A percentile compares a stretch with the other conserved stretches of the same genome.
Conservation (phyloP, 2,888 invertebrate species). For the Notocelia uddmanniana region DNA sequence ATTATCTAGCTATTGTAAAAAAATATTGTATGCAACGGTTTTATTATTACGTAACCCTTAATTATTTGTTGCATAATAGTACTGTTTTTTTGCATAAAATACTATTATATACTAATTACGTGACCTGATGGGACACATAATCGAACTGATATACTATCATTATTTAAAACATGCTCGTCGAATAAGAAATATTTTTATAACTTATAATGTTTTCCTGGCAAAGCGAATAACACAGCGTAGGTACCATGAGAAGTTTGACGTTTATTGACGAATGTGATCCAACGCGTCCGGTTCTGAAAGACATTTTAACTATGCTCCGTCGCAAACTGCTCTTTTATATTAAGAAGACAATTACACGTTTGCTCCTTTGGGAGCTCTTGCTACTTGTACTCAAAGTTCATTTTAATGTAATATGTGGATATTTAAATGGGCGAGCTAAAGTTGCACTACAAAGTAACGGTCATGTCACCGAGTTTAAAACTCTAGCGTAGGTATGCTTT, state of each 20-base stretch:
- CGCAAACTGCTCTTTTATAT: constrained; percentile 19
- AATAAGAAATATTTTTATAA: not conserved
- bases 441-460: constrained; percentile 36
- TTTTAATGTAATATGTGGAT: constrained; percentile 11
- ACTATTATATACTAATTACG: too few species aligned
- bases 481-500: constrained; percentile 12
- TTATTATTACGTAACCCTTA: too few species aligned
- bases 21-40: too few species aligned
- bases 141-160: too few species aligned
- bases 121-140: too few species aligned
- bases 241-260: constrained; percentile 22
- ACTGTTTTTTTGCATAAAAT: too few species aligned
- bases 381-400: constrained; percentile 13
- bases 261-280: constrained; percentile 20
- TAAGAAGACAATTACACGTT: not conserved
- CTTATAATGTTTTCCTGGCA: not conserved
- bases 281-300: constrained; percentile 9
- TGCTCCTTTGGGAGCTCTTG: not conserved
- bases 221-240: not conserved
- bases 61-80: too few species aligned
- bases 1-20: too few species aligned
- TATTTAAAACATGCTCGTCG: not conserved
- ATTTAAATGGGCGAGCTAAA: constrained; percentile 9
- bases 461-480: constrained; percentile 31
- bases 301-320: constrained; percentile 23